phyloP scores from a whole-genome alignment of 64 coral and sea anemone species.

The Montipora capricornis region DNA sequence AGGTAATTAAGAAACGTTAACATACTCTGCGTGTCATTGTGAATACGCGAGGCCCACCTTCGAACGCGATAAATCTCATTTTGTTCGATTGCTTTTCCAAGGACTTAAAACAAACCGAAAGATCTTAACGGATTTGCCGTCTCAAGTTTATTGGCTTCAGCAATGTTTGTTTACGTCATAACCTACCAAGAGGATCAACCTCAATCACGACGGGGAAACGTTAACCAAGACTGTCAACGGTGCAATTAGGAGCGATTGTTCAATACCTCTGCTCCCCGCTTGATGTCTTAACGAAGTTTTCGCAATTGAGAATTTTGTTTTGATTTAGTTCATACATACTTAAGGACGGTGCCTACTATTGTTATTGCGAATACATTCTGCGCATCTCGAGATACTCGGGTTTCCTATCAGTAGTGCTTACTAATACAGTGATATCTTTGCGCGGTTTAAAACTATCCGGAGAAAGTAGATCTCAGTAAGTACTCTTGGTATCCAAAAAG shows the following conservation, averaged over 20 bases:
- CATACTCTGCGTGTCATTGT: neutral
- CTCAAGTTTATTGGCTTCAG: neutral
- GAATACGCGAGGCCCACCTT: neutral
- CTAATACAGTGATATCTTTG: too few species aligned
- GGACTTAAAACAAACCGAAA: neutral
- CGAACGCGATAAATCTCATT: neutral
- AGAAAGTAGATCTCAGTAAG: too few species aligned
- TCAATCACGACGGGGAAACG: neutral
- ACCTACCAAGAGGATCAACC: neutral
- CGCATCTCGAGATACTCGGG: too few species aligned
- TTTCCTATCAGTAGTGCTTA: too few species aligned
- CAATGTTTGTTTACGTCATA: neutral
- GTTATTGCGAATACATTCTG: too few species aligned
- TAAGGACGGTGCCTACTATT: too few species aligned
- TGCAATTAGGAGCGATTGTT: neutral
- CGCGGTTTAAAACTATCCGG: too few species aligned
- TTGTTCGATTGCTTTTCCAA: neutral
- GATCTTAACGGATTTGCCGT: neutral
- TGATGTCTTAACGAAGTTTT: too few species aligned
- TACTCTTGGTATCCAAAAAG: too few species aligned
- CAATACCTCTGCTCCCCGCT: neutral
- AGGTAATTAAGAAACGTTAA: slow-evolving; percentile 8
- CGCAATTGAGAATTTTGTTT: too few species aligned
- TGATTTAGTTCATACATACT: too few species aligned
- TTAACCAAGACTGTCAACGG: neutral